Evolutionary conservation across 2,113 vertebrate genomes (phyloP).

Genomic region (Scomber scombrus): DNA sequence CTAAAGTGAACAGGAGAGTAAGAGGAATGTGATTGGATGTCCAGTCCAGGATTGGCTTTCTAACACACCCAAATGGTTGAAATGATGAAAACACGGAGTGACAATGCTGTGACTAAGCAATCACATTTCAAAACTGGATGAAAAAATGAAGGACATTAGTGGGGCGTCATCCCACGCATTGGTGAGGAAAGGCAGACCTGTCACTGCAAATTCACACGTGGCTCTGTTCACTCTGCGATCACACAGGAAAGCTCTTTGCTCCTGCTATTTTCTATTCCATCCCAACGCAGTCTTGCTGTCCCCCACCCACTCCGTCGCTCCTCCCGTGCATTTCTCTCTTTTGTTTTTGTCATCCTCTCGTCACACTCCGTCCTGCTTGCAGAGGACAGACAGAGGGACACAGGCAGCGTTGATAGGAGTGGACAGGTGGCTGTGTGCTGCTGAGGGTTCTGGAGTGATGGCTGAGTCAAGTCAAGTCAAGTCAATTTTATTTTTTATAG

Average conservation of each 20-base stretch:
- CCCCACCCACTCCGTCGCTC: neutral
- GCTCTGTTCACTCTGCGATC: slow-evolving; percentile 44
- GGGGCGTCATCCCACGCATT: slow-evolving; percentile 68
- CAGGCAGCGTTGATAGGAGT: slow-evolving; percentile 63
- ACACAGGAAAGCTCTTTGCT: slow-evolving; percentile 52
- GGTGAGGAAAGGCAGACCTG: slow-evolving; percentile 67
- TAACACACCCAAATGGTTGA: slow-evolving; percentile 58
- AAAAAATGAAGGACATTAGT: slow-evolving; percentile 75
- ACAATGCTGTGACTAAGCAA: slow-evolving; percentile 77
- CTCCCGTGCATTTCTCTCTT: slow-evolving; percentile 12
- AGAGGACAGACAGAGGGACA: slow-evolving; percentile 67
- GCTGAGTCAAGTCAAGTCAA: slow-evolving; percentile 28
- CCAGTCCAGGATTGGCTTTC: slow-evolving; percentile 45
- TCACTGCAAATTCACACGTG: slow-evolving; percentile 72
- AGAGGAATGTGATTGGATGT: slow-evolving; percentile 30
- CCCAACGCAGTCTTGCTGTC: slow-evolving; percentile 42
- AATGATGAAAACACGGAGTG: slow-evolving; percentile 71
- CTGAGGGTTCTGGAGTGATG: slow-evolving; percentile 62
- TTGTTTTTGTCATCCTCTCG: slow-evolving; percentile 62
- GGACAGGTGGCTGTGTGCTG: slow-evolving; percentile 69
- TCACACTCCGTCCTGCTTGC: slow-evolving; percentile 64
- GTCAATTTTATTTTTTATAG: too few species aligned
- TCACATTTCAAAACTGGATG: slow-evolving; percentile 54
- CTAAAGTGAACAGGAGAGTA: slow-evolving; percentile 20
- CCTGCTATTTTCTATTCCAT: slow-evolving; percentile 51